These are phyloP conservation scores for Lycodopsis pacificus DNA, from an alignment of 2,797 vertebrate genomes.

Conservation along the genomic window DNA sequence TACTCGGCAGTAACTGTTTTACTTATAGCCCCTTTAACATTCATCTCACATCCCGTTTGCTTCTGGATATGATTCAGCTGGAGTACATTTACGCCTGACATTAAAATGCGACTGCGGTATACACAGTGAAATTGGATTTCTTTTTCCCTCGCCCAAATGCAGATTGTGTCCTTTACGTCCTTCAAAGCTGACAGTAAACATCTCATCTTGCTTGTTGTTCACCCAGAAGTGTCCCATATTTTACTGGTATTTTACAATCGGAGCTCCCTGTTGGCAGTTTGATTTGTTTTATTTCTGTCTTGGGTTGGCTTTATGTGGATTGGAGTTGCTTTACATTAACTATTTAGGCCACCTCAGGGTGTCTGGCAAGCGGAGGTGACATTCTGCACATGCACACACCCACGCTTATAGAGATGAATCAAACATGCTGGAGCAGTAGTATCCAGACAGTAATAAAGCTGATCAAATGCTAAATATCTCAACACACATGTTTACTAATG, in stretches of 20 bases:
- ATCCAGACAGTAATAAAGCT: constrained; percentile 19
- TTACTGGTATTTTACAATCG: constrained; percentile 41
- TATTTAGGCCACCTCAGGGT: constrained; percentile 25
- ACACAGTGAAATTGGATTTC: constrained; percentile 75
- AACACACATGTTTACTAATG: constrained; percentile 9
- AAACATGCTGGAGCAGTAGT: constrained; percentile 13
- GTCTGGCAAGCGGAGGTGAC: constrained; percentile 7
- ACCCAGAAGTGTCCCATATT: constrained; percentile 36
- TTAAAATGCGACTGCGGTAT: constrained; percentile 67
- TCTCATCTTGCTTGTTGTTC: constrained; percentile 54
- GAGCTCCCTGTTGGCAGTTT: constrained; percentile 35
- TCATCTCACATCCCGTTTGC: constrained; percentile 68
- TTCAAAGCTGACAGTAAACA: constrained; percentile 67
- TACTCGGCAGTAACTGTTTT: constrained; percentile 41
- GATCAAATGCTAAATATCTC: constrained; percentile 40
- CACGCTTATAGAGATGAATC: constrained; percentile 5
- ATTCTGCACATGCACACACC: constrained; percentile 14
- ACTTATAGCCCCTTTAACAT: constrained; percentile 63
- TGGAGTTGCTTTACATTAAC: constrained; percentile 37
- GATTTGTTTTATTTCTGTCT: constrained; percentile 42
- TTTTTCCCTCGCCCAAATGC: constrained; percentile 61
- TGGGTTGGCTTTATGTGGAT: constrained; percentile 19
- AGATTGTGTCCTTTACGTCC: constrained; percentile 73
- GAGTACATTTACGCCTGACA: constrained; percentile 73
- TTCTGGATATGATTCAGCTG: constrained; percentile 72